phyloP scores from a whole-genome alignment of 2,888 invertebrate genomes.

The Sphaeridia pumilis region DNA sequence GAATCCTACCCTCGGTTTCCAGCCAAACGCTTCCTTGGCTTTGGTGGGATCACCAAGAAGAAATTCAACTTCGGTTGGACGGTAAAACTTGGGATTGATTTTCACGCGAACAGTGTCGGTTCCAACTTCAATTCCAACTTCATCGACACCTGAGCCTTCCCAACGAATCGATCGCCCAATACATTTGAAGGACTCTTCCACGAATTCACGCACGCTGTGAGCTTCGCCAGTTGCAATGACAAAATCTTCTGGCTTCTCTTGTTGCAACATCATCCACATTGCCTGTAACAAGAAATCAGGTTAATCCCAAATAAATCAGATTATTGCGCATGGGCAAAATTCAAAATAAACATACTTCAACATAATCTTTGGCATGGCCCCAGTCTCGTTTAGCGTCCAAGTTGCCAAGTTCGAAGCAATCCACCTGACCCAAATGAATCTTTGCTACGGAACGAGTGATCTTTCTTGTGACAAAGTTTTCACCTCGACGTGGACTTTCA shows the following conservation, averaged over 20 bases:
- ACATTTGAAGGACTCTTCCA: slow-evolving; percentile 75
- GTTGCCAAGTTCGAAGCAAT: slow-evolving; percentile 80
- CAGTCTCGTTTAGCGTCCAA: slow-evolving; percentile 93
- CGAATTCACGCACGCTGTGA: slow-evolving; percentile 93
- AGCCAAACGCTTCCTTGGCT: slow-evolving; percentile 72
- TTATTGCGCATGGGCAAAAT: slow-evolving; percentile 1
- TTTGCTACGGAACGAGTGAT: slow-evolving; percentile 96
- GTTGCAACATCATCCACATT: slow-evolving; percentile 99
- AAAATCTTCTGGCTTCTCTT: slow-evolving; percentile 80
- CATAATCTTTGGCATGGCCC: slow-evolving; percentile 95
- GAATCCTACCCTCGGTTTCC: slow-evolving; percentile 74
- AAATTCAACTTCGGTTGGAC: slow-evolving; percentile 94
- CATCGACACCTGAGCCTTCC: slow-evolving; percentile 73
- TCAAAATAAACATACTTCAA: slow-evolving; percentile 53
- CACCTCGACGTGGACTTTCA: slow-evolving; percentile 87
- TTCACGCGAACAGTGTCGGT: slow-evolving; percentile 66
- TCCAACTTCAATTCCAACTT: slow-evolving; percentile 63
- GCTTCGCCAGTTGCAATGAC: slow-evolving; percentile 93
- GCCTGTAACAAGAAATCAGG: slow-evolving; percentile 49
- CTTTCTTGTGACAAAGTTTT: slow-evolving; percentile 97
- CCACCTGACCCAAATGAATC: slow-evolving; percentile 76
- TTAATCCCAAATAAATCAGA: slow-evolving; percentile 4
- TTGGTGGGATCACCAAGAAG: slow-evolving; percentile 88
- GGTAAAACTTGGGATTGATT: slow-evolving; percentile 86
- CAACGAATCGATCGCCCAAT: slow-evolving; percentile 71